Percentiles rank a stretch among this genome's conserved stretches.
These are phyloP conservation scores for Lutjanus erythropterus DNA, from an alignment of 2,113 vertebrate genomes.

Conservation along the genomic window DNA sequence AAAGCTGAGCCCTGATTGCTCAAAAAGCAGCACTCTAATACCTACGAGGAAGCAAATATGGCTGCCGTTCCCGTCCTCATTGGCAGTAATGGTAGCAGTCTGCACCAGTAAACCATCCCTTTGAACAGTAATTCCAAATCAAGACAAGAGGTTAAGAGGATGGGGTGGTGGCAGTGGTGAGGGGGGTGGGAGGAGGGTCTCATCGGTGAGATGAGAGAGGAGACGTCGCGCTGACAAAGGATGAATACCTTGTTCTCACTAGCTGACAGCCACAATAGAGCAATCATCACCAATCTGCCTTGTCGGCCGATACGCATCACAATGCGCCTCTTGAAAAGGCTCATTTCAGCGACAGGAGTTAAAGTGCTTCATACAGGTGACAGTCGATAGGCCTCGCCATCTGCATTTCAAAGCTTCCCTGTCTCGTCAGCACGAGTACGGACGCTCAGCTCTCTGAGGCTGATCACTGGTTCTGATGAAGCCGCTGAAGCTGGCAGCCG, in stretches of 20 bases:
- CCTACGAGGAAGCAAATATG: neutral
- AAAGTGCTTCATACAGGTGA: slow-evolving; percentile 83
- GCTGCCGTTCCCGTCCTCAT: neutral
- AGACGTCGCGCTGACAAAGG: slow-evolving; percentile 68
- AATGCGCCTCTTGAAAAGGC: slow-evolving; percentile 67
- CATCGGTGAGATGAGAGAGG: slow-evolving; percentile 51
- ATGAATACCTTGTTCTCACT: slow-evolving; percentile 78
- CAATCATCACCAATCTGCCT: slow-evolving; percentile 79
- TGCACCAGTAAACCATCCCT: slow-evolving; percentile 37
- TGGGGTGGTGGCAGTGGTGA: neutral
- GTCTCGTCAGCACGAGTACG: slow-evolving; percentile 9
- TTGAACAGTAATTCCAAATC: slow-evolving; percentile 65
- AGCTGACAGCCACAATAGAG: slow-evolving; percentile 81
- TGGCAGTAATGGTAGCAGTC: slow-evolving; percentile 24
- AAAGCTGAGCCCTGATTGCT: neutral
- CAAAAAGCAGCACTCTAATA: neutral
- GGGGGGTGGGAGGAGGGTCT: slow-evolving; percentile 2
- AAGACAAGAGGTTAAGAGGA: slow-evolving; percentile 65
- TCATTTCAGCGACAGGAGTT: slow-evolving; percentile 71
- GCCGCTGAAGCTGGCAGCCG: neutral
- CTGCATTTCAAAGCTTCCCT: slow-evolving; percentile 82
- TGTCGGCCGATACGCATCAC: slow-evolving; percentile 77
- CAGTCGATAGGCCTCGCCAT: slow-evolving; percentile 75
- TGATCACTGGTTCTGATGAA: slow-evolving; percentile 35
- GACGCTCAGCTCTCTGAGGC: neutral